These are phyloP conservation scores for Grammomys surdaster DNA, from an alignment of 2,113 vertebrate genomes.

Conservation along the genomic window DNA sequence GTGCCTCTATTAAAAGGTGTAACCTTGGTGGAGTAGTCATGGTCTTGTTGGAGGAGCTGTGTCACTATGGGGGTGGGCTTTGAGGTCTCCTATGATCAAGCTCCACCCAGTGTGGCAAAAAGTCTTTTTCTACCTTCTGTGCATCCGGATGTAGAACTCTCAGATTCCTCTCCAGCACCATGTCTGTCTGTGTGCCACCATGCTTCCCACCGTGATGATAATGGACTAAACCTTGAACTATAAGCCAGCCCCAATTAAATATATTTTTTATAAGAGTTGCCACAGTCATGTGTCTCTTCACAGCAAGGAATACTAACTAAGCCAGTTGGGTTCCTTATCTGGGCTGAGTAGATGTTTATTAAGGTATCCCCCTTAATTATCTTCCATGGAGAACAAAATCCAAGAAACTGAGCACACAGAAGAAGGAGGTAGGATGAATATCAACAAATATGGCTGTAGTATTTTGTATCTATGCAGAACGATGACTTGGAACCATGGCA, in stretches of 20 bases:
- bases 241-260: no score
- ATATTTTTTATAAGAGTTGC: no score
- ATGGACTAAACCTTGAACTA: not conserved
- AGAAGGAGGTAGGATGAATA: not conserved
- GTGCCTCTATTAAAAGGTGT: not conserved
- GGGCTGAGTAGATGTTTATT: not conserved
- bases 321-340: not conserved
- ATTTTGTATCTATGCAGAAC: not conserved
- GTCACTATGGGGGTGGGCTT: no score
- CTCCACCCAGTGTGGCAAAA: not conserved
- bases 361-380: not conserved
- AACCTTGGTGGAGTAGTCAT: not conserved
- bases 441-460: not conserved
- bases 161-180: not conserved
- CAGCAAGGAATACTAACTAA: not conserved
- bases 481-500: constrained; percentile 22
- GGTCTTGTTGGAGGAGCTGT: no score
- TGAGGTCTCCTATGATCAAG: not conserved
- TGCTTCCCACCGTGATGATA: not conserved
- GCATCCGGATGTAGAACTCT: not conserved
- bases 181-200: not conserved
- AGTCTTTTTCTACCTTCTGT: not conserved
- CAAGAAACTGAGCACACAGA: not conserved
- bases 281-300: not conserved
- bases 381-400: not conserved